These are phyloP conservation scores for Ichneumon xanthorius DNA, from an alignment of 2,888 invertebrate genomes.

Conservation along the genomic window DNA sequence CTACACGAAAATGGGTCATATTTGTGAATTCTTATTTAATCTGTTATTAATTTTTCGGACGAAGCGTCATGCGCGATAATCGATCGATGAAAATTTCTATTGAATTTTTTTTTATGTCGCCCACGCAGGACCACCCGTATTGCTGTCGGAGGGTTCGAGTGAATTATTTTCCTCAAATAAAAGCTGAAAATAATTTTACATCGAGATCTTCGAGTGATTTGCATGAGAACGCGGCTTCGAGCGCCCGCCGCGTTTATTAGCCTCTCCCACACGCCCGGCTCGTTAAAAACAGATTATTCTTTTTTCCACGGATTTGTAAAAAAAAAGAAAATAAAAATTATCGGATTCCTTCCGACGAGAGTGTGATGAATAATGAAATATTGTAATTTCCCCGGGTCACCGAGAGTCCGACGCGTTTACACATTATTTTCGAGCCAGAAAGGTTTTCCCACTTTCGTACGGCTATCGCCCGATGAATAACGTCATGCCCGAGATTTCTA, in stretches of 20 bases:
- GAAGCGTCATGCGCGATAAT: background rate
- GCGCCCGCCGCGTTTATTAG: background rate
- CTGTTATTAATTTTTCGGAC: background rate
- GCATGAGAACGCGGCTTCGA: background rate
- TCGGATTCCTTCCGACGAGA: background rate
- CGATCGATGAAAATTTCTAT: background rate
- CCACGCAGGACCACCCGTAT: background rate
- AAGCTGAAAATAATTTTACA: background rate
- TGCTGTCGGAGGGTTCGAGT: background rate
- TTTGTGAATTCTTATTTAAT: background rate
- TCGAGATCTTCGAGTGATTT: background rate
- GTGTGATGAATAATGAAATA: constrained; percentile 59
- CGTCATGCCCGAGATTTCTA: constrained; percentile 56
- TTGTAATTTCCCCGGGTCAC: constrained; percentile 50
- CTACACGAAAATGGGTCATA: background rate
- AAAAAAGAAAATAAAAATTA: no score
- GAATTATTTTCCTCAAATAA: background rate
- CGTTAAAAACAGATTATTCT: background rate
- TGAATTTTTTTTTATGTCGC: background rate
- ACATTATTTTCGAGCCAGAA: background rate
- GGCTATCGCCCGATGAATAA: constrained; percentile 25
- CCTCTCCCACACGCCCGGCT: background rate
- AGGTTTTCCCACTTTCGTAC: background rate
- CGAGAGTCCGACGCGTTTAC: constrained; percentile 31
- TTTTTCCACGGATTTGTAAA: background rate